Evolutionary conservation across 2,113 vertebrate genomes (phyloP).

Genomic region (Xiphophorus hellerii): DNA sequence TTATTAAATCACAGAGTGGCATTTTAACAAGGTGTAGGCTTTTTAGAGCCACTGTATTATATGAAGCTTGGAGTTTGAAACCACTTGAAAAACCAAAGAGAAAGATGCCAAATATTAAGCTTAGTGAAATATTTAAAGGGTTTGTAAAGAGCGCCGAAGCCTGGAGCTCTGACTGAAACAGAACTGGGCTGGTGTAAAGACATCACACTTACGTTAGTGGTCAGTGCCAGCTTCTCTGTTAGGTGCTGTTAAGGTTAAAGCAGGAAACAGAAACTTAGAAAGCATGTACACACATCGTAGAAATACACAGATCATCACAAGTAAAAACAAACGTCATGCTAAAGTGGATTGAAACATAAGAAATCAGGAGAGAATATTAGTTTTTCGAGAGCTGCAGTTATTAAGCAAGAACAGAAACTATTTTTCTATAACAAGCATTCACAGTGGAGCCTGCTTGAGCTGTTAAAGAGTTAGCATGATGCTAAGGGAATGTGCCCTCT

Average conservation of each 20-base stretch:
- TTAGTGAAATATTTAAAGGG: neutral
- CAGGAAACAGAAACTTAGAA: conserved; percentile 45
- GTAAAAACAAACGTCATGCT: neutral
- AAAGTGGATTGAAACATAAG: neutral
- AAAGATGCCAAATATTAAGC: neutral
- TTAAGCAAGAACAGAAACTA: neutral
- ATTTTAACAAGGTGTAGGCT: too few species aligned
- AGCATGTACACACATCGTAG: neutral
- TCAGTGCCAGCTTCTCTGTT: conserved; percentile 80
- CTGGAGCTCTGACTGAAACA: neutral
- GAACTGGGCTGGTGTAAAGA: neutral
- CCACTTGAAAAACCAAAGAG: neutral
- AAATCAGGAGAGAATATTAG: neutral
- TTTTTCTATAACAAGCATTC: neutral
- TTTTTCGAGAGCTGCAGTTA: neutral
- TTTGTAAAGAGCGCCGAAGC: neutral
- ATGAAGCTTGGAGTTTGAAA: neutral
- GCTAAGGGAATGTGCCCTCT: neutral
- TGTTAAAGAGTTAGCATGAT: conserved; percentile 5
- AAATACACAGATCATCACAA: neutral
- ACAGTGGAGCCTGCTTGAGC: neutral
- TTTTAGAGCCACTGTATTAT: too few species aligned
- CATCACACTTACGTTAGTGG: conserved; percentile 77
- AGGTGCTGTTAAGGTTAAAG: conserved; percentile 77
- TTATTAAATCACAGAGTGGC: too few species aligned